Evolutionary conservation across 2,113 vertebrate genomes (phyloP).

Genomic region (Archilochus colubris): DNA sequence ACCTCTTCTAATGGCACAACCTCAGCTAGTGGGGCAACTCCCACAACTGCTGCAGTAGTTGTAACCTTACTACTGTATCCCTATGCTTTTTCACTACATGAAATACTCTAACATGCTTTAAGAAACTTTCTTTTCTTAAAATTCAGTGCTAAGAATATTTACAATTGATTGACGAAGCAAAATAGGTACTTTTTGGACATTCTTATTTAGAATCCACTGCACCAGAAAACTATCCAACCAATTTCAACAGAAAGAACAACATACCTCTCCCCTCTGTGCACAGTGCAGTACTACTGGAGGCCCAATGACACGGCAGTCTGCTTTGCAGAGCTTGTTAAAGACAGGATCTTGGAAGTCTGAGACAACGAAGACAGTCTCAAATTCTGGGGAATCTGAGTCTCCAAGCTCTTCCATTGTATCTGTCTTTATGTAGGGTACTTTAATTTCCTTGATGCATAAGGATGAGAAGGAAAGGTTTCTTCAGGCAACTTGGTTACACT

Average conservation of each 20-base stretch:
- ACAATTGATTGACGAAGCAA: not conserved
- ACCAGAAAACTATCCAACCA: not conserved
- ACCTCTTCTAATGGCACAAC: not conserved
- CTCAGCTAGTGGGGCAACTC: not conserved
- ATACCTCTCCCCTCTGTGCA: conserved; percentile 86
- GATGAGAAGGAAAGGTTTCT: conserved; percentile 30
- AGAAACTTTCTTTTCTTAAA: not conserved
- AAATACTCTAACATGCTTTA: fast-evolving
- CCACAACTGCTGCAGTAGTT: not conserved
- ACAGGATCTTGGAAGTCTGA: conserved; percentile 84
- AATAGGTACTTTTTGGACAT: not conserved
- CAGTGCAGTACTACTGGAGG: conserved; percentile 90
- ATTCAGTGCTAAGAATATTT: not conserved
- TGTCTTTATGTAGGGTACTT: conserved; percentile 82
- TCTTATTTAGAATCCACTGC: not conserved
- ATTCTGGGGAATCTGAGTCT: conserved; percentile 85
- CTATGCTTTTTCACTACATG: not conserved
- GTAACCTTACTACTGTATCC: not conserved
- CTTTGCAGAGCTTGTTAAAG: conserved; percentile 86
- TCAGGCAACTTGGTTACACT: not conserved
- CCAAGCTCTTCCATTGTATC: conserved; percentile 84
- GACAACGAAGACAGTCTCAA: conserved; percentile 89
- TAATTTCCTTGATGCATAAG: conserved; percentile 84
- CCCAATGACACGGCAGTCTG: conserved; percentile 89
- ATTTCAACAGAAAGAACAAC: not conserved